Percentiles rank a stretch among this genome's conserved stretches.
Evolutionary conservation across 1,140 invertebrate species (phyloP).

Genomic region (Hyposmocoma kahamanoa): DNA sequence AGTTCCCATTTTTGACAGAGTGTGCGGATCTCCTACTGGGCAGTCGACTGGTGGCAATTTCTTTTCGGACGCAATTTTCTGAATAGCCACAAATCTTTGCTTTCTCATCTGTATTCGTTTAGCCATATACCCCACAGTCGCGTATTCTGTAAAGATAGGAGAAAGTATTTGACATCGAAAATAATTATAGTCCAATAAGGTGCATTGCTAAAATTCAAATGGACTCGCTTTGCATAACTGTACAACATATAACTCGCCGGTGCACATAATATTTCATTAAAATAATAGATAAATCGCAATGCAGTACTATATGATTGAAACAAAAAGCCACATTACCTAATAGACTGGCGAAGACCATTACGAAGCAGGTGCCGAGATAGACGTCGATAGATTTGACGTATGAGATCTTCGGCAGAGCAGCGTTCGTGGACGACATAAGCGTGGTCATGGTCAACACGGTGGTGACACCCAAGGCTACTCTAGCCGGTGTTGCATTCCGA

Average conservation of each 20-base stretch:
- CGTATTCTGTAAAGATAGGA: constrained; percentile 85
- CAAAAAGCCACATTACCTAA: constrained; percentile 82
- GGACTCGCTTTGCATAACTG: background rate
- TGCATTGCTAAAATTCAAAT: background rate
- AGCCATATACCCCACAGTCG: constrained; percentile 96
- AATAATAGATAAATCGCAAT: constrained; percentile 13
- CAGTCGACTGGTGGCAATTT: constrained; percentile 86
- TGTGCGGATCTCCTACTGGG: constrained; percentile 78
- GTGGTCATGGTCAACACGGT: constrained; percentile 99
- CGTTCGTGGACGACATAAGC: constrained; percentile 98
- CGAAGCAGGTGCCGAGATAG: constrained; percentile 98
- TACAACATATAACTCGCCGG: constrained; percentile 6
- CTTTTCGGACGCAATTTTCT: constrained; percentile 94
- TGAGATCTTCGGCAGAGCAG: constrained; percentile 97
- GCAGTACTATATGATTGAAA: constrained; percentile 8
- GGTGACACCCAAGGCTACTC: constrained; percentile 96
- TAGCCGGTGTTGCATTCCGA: constrained; percentile 95
- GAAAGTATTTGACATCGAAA: constrained; percentile 13
- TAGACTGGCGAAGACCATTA: constrained; percentile 96
- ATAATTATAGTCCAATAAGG: background rate
- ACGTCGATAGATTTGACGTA: constrained; percentile 99
- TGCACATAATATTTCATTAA: background rate
- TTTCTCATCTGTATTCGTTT: constrained; percentile 97
- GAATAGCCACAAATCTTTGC: constrained; percentile 90
- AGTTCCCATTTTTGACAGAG: constrained; percentile 72